Evolutionary conservation across 2,113 vertebrate species (phyloP).

Genomic region (Campylomormyrus numenius): DNA sequence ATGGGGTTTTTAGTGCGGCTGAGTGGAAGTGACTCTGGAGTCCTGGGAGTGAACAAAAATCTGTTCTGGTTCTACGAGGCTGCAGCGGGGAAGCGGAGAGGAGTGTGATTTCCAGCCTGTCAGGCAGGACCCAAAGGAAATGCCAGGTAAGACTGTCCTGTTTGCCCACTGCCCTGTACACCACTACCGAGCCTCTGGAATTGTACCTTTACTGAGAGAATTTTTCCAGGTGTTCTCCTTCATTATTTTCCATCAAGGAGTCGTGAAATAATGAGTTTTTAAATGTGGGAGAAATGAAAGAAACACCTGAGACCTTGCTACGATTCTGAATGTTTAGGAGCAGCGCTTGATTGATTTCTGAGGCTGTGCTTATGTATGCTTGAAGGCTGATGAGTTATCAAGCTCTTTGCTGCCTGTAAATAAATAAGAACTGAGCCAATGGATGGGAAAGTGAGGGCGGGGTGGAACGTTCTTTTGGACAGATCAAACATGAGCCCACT

Average conservation of each 20-base stretch:
- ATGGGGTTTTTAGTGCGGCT: neutral
- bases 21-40: neutral
- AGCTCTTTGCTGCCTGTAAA: neutral
- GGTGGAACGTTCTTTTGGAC: neutral
- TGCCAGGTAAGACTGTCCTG: neutral
- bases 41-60: neutral
- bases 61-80: neutral
- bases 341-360: neutral
- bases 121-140: neutral
- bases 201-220: neutral
- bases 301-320: neutral
- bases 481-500: neutral
- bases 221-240: neutral
- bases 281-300: neutral
- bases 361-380: neutral
- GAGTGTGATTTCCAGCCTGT: neutral
- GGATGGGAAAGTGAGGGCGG: neutral
- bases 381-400: neutral
- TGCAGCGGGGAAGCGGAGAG: neutral
- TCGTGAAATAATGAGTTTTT: neutral
- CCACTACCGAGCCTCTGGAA: neutral
- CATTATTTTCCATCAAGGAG: neutral
- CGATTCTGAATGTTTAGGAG: neutral
- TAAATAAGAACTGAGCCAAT: neutral
- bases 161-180: neutral